Conservation (phyloP, 1,140 invertebrate species). For the Zaprionus capensis region DNA sequence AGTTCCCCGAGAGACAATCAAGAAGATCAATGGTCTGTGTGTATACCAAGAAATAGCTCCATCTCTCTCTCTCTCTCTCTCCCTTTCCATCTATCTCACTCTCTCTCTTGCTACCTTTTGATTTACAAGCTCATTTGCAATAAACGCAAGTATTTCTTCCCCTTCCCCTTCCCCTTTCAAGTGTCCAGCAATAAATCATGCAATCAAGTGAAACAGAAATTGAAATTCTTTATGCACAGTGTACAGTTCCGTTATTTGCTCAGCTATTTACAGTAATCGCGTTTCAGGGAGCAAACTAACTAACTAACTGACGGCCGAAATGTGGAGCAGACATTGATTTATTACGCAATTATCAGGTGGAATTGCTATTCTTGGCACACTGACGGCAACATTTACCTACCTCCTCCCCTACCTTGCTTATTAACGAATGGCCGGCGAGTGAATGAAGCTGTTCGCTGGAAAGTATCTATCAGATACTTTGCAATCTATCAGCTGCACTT, state of each 20-base stretch:
- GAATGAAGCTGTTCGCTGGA: constrained; percentile 20
- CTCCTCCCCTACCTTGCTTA: neutral
- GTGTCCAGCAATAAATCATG: neutral
- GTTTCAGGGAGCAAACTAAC: constrained; percentile 42
- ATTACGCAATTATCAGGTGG: constrained; percentile 65
- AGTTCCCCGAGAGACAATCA: neutral
- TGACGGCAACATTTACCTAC: constrained; percentile 17
- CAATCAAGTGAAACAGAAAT: constrained; percentile 10
- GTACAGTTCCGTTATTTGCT: constrained; percentile 38
- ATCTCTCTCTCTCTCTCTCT: too few relatives aligned
- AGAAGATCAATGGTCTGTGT: neutral
- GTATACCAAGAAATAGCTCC: too few relatives aligned
- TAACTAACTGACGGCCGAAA: constrained; percentile 64
- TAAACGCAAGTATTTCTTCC: neutral
- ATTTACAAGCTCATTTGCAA: constrained; percentile 2
- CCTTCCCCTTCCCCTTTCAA: neutral
- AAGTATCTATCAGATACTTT: constrained; percentile 5
- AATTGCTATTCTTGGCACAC: constrained; percentile 48
- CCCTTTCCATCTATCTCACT: too few relatives aligned
- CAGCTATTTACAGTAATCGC: constrained; percentile 55
- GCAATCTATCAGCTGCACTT: constrained; percentile 4
- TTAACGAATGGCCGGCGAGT: neutral
- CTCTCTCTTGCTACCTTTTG: neutral
- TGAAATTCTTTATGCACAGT: constrained; percentile 29
- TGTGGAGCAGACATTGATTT: constrained; percentile 78